Evolutionary conservation across 2,113 vertebrate species (phyloP).

Genomic region (Hemiprocne comata): DNA sequence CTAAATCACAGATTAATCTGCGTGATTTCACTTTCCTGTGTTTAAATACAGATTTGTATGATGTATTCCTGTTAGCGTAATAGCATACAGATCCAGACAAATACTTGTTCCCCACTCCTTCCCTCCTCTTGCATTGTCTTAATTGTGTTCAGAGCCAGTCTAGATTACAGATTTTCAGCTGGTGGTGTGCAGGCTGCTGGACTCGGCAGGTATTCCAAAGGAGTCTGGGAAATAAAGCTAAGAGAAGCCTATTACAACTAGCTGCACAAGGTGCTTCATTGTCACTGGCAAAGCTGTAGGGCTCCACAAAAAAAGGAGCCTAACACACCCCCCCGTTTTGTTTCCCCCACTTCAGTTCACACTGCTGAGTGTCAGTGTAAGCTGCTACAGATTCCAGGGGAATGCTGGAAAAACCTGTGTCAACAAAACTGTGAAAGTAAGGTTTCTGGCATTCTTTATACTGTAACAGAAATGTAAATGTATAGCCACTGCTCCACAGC

Average conservation of each 20-base stretch:
- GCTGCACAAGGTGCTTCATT: background rate
- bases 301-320: background rate
- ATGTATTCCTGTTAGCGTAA: background rate
- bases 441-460: too few species aligned
- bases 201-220: background rate
- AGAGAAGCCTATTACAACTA: background rate
- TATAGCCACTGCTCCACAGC: background rate
- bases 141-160: background rate
- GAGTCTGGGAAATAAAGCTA: background rate
- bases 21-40: background rate
- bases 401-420: background rate
- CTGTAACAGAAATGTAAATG: background rate
- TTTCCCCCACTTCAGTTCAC: background rate
- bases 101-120: background rate
- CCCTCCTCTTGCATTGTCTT: background rate
- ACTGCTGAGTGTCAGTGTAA: background rate
- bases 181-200: background rate
- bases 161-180: background rate
- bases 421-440: too few species aligned
- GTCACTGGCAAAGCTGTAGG: background rate
- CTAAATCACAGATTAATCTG: background rate
- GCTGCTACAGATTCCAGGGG: background rate
- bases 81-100: background rate
- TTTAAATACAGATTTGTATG: background rate
- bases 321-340: background rate